Base-by-base conservation (phyloP, 2,888 invertebrate species). In the Minunthozetes semirufus region DNA sequence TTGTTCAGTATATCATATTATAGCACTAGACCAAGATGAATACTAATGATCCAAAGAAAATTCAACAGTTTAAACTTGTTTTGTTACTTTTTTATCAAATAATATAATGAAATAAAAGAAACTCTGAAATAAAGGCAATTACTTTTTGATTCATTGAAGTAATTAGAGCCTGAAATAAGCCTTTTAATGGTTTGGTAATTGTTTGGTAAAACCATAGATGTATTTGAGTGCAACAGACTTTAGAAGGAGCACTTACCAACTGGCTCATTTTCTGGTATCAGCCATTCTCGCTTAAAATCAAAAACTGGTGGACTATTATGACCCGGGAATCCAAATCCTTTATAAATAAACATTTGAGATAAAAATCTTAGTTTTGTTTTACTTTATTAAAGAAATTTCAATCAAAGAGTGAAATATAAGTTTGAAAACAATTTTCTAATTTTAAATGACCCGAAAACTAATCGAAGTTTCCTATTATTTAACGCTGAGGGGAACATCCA, bases 201-300 rank as follows among this genome's bases (percentile, higher is more conserved):
- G 22, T 59, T 25, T 59, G 22, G n/a, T n/a, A 17, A 50, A 17
- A n/a, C 11, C 17, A 17, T 17, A n/a, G 50, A 50, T 33, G 33
- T 33, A 9, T 6, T 42, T 8, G 42, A 42, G 42, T 42, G 11
- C 42, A 42, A 42, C 11, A 42, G 42, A 42, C 42, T 42, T 42
- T 42, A 42, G 5, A 13, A 8, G 9, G 19, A 6, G 53, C 53
- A 86, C 33, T 89, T 88, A 17, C 91, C 92, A n/a, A 91, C 85
- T 0, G 87, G 86, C 80, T 90, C 90, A 2, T 87, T 85, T 78
- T 91, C 89, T 77, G 86, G 86, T 76, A 92, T 88, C 73, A 87
- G 85, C 92, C 93, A 92, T 81, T 90, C 89, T 56, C 91, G 86
- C 25, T 88, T 87, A 75, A 91, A 86, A 80, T 87, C 87, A 80